phyloP scores from a whole-genome alignment of 2,113 vertebrate genomes.

The Sarotherodon lohbergeri region DNA sequence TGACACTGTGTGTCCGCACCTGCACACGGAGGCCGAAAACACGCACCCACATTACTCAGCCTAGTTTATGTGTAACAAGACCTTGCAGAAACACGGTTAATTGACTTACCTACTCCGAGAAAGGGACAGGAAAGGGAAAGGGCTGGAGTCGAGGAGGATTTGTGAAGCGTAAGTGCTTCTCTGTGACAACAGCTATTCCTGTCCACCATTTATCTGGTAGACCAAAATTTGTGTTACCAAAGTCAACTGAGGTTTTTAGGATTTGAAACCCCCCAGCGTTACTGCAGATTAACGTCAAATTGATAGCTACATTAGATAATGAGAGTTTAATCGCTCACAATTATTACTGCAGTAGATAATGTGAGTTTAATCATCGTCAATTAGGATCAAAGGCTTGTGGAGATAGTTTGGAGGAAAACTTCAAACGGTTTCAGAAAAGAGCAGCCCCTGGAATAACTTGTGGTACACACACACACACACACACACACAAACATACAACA shows the following conservation, averaged over 20 bases:
- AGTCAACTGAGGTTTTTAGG: neutral
- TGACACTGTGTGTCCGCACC: slow-evolving; percentile 55
- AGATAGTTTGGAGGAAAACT: neutral
- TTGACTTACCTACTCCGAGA: slow-evolving; percentile 39
- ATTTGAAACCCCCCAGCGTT: neutral
- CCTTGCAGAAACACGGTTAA: slow-evolving; percentile 32
- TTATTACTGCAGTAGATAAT: slow-evolving; percentile 1
- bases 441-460: neutral
- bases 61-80: slow-evolving; percentile 31
- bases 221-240: neutral
- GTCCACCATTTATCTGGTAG: neutral
- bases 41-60: neutral
- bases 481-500: neutral
- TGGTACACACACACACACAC: neutral
- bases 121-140: neutral
- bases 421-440: neutral
- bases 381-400: slow-evolving; percentile 22
- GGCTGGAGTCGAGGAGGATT: neutral
- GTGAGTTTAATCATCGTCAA: neutral
- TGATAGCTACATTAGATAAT: neutral
- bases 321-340: neutral
- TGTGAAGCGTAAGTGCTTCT: neutral
- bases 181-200: neutral
- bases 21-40: neutral
- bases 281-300: slow-evolving; percentile 2